phyloP scores from a whole-genome alignment of 2,113 vertebrate species.

The Gobio gobio region DNA sequence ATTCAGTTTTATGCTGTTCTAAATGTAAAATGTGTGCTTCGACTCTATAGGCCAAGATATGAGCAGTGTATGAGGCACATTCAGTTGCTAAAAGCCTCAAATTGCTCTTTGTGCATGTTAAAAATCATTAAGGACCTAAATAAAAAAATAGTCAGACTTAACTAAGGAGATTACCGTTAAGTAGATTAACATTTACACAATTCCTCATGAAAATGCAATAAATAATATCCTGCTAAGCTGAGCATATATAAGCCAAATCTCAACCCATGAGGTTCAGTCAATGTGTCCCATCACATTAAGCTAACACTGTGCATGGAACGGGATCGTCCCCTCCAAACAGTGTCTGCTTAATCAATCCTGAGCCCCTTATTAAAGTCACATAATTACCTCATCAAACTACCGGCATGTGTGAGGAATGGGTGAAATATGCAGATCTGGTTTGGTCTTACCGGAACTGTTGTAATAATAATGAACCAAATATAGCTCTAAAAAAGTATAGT shows the following conservation, averaged over 20 bases:
- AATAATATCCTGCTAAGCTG: constrained; percentile 34
- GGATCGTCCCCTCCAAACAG: constrained; percentile 23
- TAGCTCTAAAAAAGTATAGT: neutral
- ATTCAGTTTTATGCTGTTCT: neutral
- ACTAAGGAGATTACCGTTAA: constrained; percentile 34
- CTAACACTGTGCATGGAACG: constrained; percentile 20
- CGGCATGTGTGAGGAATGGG: neutral
- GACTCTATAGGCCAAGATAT: neutral
- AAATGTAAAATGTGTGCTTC: neutral
- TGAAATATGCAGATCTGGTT: neutral
- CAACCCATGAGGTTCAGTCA: constrained; percentile 3
- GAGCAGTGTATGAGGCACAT: neutral
- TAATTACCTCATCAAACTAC: constrained; percentile 41
- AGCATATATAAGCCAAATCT: constrained; percentile 30
- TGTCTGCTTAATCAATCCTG: constrained; percentile 28
- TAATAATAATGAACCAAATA: neutral
- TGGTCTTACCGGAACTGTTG: neutral
- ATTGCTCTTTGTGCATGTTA: neutral
- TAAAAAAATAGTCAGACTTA: neutral
- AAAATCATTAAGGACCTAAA: neutral
- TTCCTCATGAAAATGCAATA: constrained; percentile 37
- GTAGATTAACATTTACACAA: constrained; percentile 37
- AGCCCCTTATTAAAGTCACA: constrained; percentile 40
- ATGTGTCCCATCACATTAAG: constrained; percentile 34
- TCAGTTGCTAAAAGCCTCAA: neutral